Conservation (phyloP, 2,113 vertebrate genomes). For the Odobenus rosmarus region DNA sequence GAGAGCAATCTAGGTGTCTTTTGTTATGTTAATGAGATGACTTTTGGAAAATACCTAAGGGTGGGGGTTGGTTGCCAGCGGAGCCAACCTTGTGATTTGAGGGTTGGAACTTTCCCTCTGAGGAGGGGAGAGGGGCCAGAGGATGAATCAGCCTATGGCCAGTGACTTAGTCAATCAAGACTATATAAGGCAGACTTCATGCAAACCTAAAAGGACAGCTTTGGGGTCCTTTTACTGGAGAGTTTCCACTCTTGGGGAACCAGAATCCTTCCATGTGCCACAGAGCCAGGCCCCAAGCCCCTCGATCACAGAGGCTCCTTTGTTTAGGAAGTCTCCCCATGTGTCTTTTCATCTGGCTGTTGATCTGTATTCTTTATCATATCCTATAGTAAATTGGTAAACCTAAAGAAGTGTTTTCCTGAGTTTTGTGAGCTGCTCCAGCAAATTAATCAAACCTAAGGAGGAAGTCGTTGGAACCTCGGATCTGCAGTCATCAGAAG, state of each 20-base stretch:
- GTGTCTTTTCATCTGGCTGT: not conserved
- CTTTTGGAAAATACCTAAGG: not conserved
- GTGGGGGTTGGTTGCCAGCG: not conserved
- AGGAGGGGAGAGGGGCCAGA: not conserved
- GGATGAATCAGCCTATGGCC: not conserved
- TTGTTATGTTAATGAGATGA: not conserved
- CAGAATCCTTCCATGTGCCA: not conserved
- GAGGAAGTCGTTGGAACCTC: not conserved
- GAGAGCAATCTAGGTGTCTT: not conserved
- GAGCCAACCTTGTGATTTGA: not conserved
- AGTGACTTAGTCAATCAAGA: not conserved
- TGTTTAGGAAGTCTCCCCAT: not conserved
- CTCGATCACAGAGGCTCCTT: not conserved
- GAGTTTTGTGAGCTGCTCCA: not conserved
- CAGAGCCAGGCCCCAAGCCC: not conserved
- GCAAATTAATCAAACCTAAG: not conserved
- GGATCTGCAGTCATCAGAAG: not conserved
- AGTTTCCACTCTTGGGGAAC: not conserved
- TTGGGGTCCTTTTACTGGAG: not conserved
- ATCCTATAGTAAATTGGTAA: not conserved
- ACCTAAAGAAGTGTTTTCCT: not conserved
- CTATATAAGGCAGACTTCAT: not conserved
- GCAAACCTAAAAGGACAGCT: not conserved
- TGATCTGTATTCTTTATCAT: not conserved
- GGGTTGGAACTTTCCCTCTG: not conserved